A percentile compares a stretch with the other conserved stretches of the same genome.
Conservation (phyloP, 2,888 invertebrate genomes). For the Hipparchia semele region DNA sequence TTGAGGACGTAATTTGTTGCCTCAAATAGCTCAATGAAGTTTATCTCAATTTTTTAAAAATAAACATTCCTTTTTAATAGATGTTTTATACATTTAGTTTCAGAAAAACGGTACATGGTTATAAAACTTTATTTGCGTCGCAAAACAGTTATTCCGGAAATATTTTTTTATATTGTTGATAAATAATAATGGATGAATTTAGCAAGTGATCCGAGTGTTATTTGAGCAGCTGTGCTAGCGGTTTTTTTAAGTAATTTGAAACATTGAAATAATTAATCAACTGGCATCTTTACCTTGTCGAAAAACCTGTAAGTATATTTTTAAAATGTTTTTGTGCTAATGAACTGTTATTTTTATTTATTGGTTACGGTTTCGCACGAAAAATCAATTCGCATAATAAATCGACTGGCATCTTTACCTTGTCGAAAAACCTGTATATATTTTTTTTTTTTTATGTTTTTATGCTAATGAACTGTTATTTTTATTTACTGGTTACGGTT, state of each 20-base stretch:
- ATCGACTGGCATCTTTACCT: not conserved
- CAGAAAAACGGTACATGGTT: slow-evolving; percentile 25
- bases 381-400: not conserved
- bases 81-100: slow-evolving; percentile 29
- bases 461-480: not conserved
- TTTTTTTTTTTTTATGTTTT: not conserved
- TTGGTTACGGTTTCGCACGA: not conserved
- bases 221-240: slow-evolving; percentile 43
- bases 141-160: slow-evolving; percentile 7
- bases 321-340: not conserved
- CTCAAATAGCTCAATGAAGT: slow-evolving; percentile 31
- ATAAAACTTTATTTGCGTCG: slow-evolving; percentile 12
- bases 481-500: slow-evolving; percentile 6
- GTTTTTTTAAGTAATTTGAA: not conserved
- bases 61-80: slow-evolving; percentile 37
- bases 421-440: not conserved
- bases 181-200: slow-evolving; percentile 57
- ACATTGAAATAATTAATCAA: not conserved
- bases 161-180: slow-evolving; percentile 53
- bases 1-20: slow-evolving; percentile 30
- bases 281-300: not conserved
- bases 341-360: not conserved
- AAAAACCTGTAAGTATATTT: not conserved
- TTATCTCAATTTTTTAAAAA: slow-evolving; percentile 27
- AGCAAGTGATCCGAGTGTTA: slow-evolving; percentile 48